phyloP scores from a whole-genome alignment of 2,113 vertebrate genomes.

The Cynoglossus semilaevis region DNA sequence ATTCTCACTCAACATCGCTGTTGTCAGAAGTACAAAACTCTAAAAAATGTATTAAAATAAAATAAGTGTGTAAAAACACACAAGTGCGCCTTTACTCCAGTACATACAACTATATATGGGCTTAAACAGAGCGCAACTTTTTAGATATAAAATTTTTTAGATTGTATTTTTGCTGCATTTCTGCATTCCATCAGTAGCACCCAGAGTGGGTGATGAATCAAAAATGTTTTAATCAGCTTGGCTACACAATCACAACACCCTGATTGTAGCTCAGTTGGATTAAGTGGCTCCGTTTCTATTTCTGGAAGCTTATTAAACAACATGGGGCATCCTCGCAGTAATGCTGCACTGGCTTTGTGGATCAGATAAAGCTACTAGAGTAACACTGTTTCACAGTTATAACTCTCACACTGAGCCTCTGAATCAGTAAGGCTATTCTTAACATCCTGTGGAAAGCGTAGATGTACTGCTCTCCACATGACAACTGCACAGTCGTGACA shows the following conservation, averaged over 20 bases:
- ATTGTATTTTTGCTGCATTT: too few relatives aligned
- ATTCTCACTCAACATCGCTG: too few relatives aligned
- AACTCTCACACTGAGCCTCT: constrained; percentile 10
- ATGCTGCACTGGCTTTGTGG: constrained; percentile 32
- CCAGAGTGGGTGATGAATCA: too few relatives aligned
- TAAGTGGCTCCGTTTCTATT: constrained; percentile 61
- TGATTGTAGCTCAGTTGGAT: constrained; percentile 40
- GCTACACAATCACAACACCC: constrained; percentile 2
- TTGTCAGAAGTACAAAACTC: too few relatives aligned
- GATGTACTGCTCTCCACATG: neutral
- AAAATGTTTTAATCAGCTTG: too few relatives aligned
- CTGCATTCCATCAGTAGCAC: too few relatives aligned
- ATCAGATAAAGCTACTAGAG: constrained; percentile 41
- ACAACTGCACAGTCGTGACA: neutral
- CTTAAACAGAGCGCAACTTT: too few relatives aligned
- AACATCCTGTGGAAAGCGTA: constrained; percentile 1
- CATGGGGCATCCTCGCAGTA: constrained; percentile 36
- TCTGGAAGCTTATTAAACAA: constrained; percentile 54
- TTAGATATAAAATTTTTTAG: too few relatives aligned
- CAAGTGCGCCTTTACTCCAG: too few relatives aligned
- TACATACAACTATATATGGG: too few relatives aligned
- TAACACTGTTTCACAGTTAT: constrained; percentile 29
- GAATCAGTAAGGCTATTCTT: constrained; percentile 23
- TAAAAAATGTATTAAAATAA: too few relatives aligned
- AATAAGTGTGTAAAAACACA: too few relatives aligned